Evolutionary conservation across 1,140 invertebrate species (phyloP).

Genomic region (Atta colombica): DNA sequence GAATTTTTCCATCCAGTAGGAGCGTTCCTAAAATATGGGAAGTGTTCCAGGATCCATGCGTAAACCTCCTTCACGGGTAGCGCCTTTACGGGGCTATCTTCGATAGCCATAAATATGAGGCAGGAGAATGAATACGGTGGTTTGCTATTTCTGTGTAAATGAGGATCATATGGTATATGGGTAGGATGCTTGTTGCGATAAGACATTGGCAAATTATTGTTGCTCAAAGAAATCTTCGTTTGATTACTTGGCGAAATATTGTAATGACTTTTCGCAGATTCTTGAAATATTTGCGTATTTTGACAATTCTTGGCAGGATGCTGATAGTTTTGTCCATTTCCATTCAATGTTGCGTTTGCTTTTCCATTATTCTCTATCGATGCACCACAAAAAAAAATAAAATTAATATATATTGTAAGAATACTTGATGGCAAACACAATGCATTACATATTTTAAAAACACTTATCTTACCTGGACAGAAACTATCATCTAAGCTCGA

Average conservation of each 20-base stretch:
- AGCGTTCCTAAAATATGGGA: constrained; percentile 98
- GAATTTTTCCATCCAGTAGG: constrained; percentile 99
- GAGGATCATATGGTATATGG: constrained; percentile 91
- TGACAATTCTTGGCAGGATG: constrained; percentile 75
- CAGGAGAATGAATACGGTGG: constrained; percentile 98
- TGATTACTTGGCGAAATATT: constrained; percentile 82
- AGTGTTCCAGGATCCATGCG: constrained; percentile 98
- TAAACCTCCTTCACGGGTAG: constrained; percentile 98
- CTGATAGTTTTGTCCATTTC: constrained; percentile 75
- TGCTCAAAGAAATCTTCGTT: constrained; percentile 85
- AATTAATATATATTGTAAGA: neutral
- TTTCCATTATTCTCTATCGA: constrained; percentile 81
- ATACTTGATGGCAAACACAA: neutral
- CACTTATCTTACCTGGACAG: constrained; percentile 79
- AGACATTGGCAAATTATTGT: constrained; percentile 84
- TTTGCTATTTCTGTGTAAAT: constrained; percentile 94
- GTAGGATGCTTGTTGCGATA: constrained; percentile 90
- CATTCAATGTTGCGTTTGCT: constrained; percentile 60
- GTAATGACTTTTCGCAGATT: constrained; percentile 77
- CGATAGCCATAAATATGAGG: constrained; percentile 99
- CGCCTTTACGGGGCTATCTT: constrained; percentile 95
- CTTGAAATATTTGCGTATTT: constrained; percentile 78
- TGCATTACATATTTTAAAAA: neutral
- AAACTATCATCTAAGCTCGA: constrained; percentile 83
- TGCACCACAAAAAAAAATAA: neutral